phyloP scores from a whole-genome alignment of 2,888 invertebrate species.

The Lucinisca nassula region DNA sequence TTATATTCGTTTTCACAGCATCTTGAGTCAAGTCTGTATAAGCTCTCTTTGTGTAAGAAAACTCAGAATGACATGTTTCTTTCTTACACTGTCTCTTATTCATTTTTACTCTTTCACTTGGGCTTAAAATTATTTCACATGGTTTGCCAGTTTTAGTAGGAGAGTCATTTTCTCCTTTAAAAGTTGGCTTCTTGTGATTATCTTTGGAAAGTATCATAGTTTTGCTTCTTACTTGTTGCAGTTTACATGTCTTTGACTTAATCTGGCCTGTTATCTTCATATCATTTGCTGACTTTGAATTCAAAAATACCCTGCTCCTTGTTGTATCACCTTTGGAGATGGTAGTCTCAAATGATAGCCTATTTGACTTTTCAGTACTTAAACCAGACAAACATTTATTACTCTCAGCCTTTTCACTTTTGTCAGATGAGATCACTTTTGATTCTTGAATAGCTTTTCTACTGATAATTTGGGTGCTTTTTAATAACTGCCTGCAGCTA shows the following conservation, averaged over 20 bases:
- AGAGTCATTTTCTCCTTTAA: neutral
- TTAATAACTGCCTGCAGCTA: neutral
- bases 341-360: no score
- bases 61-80: neutral
- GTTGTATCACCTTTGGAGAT: no score
- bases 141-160: neutral
- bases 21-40: no score
- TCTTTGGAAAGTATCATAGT: neutral
- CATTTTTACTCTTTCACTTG: conserved; percentile 69
- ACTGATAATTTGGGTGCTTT: no score
- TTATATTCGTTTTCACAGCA: neutral
- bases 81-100: conserved; percentile 66
- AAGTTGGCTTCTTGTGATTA: neutral
- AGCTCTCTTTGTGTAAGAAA: no score
- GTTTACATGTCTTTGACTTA: neutral
- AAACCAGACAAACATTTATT: no score
- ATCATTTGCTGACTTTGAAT: no score
- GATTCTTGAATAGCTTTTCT: no score
- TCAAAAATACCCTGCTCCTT: no score
- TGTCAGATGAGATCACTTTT: no score
- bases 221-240: neutral
- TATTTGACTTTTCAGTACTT: no score
- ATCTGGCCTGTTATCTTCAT: neutral
- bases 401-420: no score
- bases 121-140: conserved; percentile 51